A percentile compares a stretch with the other conserved stretches of the same genome.
These are phyloP conservation scores for Heterochromis multidens DNA, from an alignment of 2,113 vertebrate species.

Conservation along the genomic window DNA sequence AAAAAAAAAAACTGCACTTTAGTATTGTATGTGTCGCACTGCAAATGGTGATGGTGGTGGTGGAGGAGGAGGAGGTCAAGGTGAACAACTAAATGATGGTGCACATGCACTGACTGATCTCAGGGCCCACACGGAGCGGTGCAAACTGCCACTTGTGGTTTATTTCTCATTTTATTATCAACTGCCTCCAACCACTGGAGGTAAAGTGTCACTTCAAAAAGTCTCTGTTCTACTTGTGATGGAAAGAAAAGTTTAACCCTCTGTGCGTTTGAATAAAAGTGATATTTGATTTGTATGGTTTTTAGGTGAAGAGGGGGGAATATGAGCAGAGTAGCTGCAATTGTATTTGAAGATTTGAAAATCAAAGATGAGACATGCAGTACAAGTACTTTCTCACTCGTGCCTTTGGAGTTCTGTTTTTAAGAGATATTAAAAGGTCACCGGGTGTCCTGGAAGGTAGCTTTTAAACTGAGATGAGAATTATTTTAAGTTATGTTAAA, in stretches of 20 bases:
- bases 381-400: neutral
- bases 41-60: neutral
- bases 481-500: no score
- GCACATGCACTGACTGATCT: neutral
- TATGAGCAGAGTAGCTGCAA: neutral
- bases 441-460: no score
- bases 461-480: no score
- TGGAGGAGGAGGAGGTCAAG: neutral
- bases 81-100: neutral
- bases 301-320: neutral
- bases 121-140: neutral
- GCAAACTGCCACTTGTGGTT: neutral
- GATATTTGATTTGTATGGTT: neutral
- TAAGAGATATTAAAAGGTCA: no score
- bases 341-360: neutral
- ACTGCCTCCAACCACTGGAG: neutral
- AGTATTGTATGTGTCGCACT: neutral
- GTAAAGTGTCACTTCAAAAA: neutral
- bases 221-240: neutral
- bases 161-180: constrained; percentile 49
- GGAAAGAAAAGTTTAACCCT: neutral
- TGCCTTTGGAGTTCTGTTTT: neutral
- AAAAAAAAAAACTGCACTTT: neutral
- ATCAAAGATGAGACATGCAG: neutral
- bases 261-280: neutral